Conservation (phyloP, 2,113 vertebrate genomes). For the Oenanthe oenanthe region DNA sequence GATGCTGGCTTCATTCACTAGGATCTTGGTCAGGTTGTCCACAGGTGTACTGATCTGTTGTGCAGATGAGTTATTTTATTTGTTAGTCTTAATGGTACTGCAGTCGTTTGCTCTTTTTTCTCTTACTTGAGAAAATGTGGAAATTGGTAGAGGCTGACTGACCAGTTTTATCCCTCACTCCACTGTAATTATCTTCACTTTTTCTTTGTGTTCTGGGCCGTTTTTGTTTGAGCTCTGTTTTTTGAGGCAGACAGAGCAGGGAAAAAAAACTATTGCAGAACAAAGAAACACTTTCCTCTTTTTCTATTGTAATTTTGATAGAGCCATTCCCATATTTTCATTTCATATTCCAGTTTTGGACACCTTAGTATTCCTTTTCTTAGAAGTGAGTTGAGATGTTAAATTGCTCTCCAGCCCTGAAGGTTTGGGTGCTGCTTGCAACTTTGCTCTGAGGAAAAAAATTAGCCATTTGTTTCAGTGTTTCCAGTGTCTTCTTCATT, state of each 20-base stretch:
- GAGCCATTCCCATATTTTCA: not conserved
- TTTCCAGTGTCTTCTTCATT: not conserved
- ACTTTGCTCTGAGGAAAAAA: not conserved
- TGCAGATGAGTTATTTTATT: not conserved
- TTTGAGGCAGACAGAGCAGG: not conserved
- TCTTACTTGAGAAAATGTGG: not conserved
- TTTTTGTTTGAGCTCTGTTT: not conserved
- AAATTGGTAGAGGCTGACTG: not conserved
- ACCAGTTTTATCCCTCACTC: not conserved
- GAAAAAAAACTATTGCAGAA: not conserved
- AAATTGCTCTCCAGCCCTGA: not conserved
- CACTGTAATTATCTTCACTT: not conserved
- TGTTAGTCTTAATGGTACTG: not conserved
- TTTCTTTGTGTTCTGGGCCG: not conserved
- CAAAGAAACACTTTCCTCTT: not conserved
- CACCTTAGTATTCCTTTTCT: not conserved
- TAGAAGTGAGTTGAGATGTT: not conserved
- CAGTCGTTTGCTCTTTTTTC: not conserved
- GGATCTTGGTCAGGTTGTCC: not conserved
- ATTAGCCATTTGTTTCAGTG: not conserved
- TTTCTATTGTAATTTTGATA: not conserved
- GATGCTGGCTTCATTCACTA: not conserved
- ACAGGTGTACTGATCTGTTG: not conserved
- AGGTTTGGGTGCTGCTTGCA: not conserved
- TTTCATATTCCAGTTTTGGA: not conserved